Evolutionary conservation across 2,888 invertebrate species (phyloP).

Genomic region (Diarsia rubi): DNA sequence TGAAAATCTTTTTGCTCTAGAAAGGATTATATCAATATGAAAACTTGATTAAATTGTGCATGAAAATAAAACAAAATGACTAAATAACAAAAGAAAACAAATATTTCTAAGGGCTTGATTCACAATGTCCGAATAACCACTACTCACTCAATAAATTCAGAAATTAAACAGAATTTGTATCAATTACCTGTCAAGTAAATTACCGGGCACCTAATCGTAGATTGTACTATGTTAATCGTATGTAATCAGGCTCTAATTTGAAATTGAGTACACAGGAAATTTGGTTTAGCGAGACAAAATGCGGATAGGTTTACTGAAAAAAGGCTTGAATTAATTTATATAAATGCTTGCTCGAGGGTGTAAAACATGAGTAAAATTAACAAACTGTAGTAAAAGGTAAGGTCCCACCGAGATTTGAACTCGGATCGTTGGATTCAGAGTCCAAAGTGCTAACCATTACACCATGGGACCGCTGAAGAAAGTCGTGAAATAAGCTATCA

Average conservation of each 20-base stretch:
- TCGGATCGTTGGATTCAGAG: constrained; percentile 95
- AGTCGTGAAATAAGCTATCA: constrained; percentile 63
- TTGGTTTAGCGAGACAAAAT: background rate
- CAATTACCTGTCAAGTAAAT: too few species aligned
- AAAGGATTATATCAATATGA: background rate
- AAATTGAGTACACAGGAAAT: background rate
- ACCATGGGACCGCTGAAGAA: constrained; percentile 91
- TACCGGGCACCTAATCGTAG: too few species aligned
- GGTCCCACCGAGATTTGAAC: constrained; percentile 95
- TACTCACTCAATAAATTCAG: background rate
- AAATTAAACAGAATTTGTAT: background rate
- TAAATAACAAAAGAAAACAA: too few species aligned
- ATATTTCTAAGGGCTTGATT: background rate
- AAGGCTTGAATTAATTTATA: background rate
- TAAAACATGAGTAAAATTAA: background rate
- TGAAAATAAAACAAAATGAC: background rate
- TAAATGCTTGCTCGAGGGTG: background rate
- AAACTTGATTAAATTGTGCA: background rate
- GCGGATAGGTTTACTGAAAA: background rate
- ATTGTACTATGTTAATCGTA: too few species aligned
- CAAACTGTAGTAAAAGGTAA: constrained; percentile 67
- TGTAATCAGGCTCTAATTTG: background rate
- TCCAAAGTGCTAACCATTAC: constrained; percentile 95
- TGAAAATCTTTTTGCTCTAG: too few species aligned
- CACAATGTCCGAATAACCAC: background rate